Evolutionary conservation across 1,140 invertebrate genomes (phyloP).

Genomic region (Kradibia gibbosae): DNA sequence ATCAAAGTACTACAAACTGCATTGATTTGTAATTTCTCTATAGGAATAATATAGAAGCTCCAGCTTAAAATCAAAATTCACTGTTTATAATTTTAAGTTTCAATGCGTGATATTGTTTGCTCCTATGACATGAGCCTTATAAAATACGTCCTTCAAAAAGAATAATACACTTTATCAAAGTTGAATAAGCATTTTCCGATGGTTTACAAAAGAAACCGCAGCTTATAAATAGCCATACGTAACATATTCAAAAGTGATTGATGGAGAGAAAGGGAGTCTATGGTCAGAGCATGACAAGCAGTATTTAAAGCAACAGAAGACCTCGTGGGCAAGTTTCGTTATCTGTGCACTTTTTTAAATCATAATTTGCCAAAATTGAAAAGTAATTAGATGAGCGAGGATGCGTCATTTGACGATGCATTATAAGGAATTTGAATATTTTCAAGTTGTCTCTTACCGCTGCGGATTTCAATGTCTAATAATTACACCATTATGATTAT

Average conservation of each 20-base stretch:
- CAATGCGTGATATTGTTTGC: too few relatives aligned
- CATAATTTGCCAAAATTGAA: slow-evolving; percentile 32
- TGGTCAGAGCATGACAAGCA: not conserved
- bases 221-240: slow-evolving; percentile 1
- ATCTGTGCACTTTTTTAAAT: not conserved
- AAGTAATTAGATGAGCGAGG: slow-evolving; percentile 10
- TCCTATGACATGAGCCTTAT: too few relatives aligned
- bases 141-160: too few relatives aligned
- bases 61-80: too few relatives aligned
- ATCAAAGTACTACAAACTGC: too few relatives aligned
- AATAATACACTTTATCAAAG: not conserved
- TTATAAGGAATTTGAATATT: too few relatives aligned
- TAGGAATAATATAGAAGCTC: too few relatives aligned
- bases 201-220: not conserved
- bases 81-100: too few relatives aligned
- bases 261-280: slow-evolving; percentile 14
- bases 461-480: too few relatives aligned
- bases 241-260: slow-evolving; percentile 9
- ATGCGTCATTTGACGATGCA: not conserved
- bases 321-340: not conserved
- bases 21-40: too few relatives aligned
- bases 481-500: too few relatives aligned
- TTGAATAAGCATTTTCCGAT: slow-evolving; percentile 2
- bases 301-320: slow-evolving; percentile 16
- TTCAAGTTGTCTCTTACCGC: too few relatives aligned